Percentiles rank a stretch among this genome's conserved stretches.
Evolutionary conservation across 2,113 vertebrate genomes (phyloP).

Genomic region (Equus przewalskii): DNA sequence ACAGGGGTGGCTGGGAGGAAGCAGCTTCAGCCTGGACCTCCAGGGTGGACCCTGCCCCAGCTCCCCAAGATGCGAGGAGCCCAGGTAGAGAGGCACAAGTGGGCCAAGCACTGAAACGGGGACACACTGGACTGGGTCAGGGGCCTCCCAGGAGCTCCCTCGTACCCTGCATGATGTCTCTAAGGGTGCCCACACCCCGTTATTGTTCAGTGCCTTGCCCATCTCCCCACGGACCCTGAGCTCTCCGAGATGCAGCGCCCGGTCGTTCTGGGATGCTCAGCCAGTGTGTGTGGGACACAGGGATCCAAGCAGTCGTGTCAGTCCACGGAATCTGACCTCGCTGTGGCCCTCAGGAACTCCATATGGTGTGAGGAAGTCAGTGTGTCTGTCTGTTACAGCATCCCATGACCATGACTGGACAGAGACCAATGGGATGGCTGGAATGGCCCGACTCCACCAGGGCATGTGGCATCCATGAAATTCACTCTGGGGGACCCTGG

Average conservation of each 20-base stretch:
- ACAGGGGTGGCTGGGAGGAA: not conserved
- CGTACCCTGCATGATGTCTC: not conserved
- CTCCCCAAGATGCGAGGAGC: not conserved
- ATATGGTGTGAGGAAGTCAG: not conserved
- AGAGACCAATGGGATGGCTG: not conserved
- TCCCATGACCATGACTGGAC: not conserved
- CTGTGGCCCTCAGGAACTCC: not conserved
- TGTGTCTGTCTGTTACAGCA: not conserved
- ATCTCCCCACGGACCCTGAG: not conserved
- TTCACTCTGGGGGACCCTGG: not conserved
- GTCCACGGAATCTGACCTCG: not conserved
- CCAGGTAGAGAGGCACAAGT: not conserved
- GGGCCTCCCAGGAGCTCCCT: not conserved
- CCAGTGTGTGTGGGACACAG: not conserved
- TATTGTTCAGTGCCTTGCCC: not conserved
- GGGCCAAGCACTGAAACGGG: not conserved
- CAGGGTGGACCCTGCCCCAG: fast-evolving
- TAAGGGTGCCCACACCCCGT: fast-evolving
- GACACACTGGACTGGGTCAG: not conserved
- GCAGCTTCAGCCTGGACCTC: not conserved
- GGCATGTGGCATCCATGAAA: not conserved
- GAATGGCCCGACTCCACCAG: not conserved
- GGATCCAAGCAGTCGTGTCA: not conserved
- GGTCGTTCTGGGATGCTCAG: not conserved
- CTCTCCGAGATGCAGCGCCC: not conserved